Evolutionary conservation across 1,140 invertebrate genomes (phyloP).

Genomic region (Oedothorax gibbosus): DNA sequence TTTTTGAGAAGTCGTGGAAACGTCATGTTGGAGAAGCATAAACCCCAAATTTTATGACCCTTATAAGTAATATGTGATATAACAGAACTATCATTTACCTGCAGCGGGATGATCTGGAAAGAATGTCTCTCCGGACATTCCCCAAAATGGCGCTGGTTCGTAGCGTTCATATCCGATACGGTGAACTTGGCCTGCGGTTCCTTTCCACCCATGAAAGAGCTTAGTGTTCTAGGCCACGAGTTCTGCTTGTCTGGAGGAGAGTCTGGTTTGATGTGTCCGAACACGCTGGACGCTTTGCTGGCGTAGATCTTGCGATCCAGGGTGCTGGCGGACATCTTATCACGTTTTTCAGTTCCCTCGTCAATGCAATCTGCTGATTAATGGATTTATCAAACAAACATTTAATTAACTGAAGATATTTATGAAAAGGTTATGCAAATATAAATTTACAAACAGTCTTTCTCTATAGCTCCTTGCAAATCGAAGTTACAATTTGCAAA

Average conservation of each 20-base stretch:
- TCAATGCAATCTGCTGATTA: slow-evolving; percentile 20
- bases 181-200: slow-evolving; percentile 20
- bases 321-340: slow-evolving; percentile 33
- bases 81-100: not conserved
- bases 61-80: too few relatives aligned
- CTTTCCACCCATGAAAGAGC: slow-evolving; percentile 51
- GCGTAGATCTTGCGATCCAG: slow-evolving; percentile 44
- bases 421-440: too few relatives aligned
- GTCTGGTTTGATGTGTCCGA: slow-evolving; percentile 43
- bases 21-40: too few relatives aligned
- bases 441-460: too few relatives aligned
- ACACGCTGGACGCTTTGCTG: slow-evolving; percentile 26
- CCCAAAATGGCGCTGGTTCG: slow-evolving; percentile 7
- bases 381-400: too few relatives aligned
- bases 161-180: slow-evolving; percentile 13
- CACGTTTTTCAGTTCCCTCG: slow-evolving; percentile 24
- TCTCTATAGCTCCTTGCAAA: too few relatives aligned
- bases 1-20: too few relatives aligned
- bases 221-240: slow-evolving; percentile 49
- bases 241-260: slow-evolving; percentile 56
- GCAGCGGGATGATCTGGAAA: slow-evolving; percentile 44
- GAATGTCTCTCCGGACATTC: slow-evolving; percentile 39
- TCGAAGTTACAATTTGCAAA: too few relatives aligned
- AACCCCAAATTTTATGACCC: too few relatives aligned
- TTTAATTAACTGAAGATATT: too few relatives aligned